Percentiles rank a stretch among this genome's conserved stretches.
These are phyloP conservation scores for Argyrosomus regius DNA, from an alignment of 2,797 vertebrate genomes.

Conservation along the genomic window DNA sequence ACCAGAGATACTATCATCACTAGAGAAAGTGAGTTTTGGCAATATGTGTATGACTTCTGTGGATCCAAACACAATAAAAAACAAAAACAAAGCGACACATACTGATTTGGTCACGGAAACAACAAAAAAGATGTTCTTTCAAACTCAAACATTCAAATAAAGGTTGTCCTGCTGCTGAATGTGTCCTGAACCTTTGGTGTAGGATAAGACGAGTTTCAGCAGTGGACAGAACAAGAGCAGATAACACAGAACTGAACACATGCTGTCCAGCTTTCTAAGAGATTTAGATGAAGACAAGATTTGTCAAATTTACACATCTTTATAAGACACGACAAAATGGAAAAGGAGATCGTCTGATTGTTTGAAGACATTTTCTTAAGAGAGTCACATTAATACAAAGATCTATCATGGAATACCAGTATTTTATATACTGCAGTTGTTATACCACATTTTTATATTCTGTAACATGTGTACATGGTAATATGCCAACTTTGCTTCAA, in stretches of 20 bases:
- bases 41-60: not conserved
- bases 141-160: not conserved
- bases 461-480: conserved; percentile 86
- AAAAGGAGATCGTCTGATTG: conserved; percentile 84
- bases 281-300: conserved; percentile 72
- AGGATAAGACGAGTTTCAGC: not conserved
- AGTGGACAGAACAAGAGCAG: conserved; percentile 5
- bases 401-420: conserved; percentile 86
- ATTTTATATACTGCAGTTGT: conserved; percentile 84
- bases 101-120: not conserved
- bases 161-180: too few relatives aligned
- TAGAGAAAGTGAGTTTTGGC: too few relatives aligned
- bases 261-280: conserved; percentile 43
- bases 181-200: not conserved
- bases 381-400: conserved; percentile 88
- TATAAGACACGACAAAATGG: conserved; percentile 86
- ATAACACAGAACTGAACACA: conserved; percentile 34
- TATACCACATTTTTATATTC: conserved; percentile 86
- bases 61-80: too few relatives aligned
- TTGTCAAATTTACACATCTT: conserved; percentile 82
- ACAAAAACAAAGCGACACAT: not conserved
- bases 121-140: not conserved
- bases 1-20: not conserved
- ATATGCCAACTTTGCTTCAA: conserved; percentile 83
- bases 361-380: conserved; percentile 87